Conservation (phyloP, 1,140 invertebrate species). For the Portunus trituberculatus region DNA sequence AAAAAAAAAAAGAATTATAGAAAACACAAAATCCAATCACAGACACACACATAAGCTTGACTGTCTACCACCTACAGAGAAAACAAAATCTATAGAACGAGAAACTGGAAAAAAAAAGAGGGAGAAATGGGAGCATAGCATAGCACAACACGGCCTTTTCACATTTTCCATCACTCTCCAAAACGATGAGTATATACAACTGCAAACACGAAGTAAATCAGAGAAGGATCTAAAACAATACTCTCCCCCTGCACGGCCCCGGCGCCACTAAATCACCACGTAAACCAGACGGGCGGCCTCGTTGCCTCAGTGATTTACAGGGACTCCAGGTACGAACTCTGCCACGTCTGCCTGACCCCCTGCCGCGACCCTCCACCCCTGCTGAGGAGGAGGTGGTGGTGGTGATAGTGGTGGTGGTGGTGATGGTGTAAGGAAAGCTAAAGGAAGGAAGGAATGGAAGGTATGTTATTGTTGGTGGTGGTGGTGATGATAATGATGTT, state of each 20-base stretch:
- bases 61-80: too few relatives aligned
- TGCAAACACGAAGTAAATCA: conserved; percentile 61
- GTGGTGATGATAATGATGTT: neutral
- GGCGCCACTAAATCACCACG: conserved; percentile 61
- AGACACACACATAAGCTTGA: too few relatives aligned
- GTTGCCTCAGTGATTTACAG: conserved; percentile 61
- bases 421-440: neutral
- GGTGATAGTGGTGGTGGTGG: neutral
- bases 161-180: neutral
- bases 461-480: neutral
- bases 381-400: neutral
- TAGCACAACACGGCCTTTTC: neutral
- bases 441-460: neutral
- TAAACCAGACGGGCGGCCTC: conserved; percentile 66
- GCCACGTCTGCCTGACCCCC: conserved; percentile 55
- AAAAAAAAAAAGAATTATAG: too few relatives aligned
- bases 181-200: conserved; percentile 42
- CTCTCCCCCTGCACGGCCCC: neutral
- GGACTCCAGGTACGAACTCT: conserved; percentile 47
- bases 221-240: conserved; percentile 62
- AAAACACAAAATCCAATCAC: too few relatives aligned
- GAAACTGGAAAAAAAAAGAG: too few relatives aligned
- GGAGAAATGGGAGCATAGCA: too few relatives aligned
- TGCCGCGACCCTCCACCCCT: conserved; percentile 34
- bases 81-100: too few relatives aligned